Evolutionary conservation across 2,113 vertebrate genomes (phyloP).

Genomic region (Corythornis cristatus): DNA sequence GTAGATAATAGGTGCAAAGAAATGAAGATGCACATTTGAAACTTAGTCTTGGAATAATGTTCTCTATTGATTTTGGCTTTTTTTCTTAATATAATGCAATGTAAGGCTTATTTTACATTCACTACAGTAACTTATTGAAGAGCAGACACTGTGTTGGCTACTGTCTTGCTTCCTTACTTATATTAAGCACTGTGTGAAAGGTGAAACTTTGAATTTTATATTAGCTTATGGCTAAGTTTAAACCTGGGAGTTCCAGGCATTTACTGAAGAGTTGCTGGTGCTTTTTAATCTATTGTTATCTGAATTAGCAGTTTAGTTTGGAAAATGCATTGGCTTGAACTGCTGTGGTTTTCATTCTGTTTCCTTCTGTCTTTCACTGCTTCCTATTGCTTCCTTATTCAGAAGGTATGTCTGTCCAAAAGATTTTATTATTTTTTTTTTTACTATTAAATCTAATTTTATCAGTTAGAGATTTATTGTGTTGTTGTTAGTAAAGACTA

Average conservation of each 20-base stretch:
- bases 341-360: constrained; percentile 77
- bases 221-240: not conserved
- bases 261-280: not conserved
- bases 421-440: not conserved
- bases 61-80: not conserved
- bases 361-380: constrained; percentile 82
- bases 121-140: not conserved
- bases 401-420: constrained; percentile 92
- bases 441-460: not conserved
- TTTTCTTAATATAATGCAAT: not conserved
- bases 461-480: not conserved
- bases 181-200: not conserved
- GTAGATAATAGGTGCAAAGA: not conserved
- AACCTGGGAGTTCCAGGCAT: not conserved
- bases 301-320: not conserved
- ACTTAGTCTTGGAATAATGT: not conserved
- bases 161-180: not conserved
- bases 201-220: not conserved
- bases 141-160: not conserved
- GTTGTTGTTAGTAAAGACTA: not conserved
- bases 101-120: not conserved
- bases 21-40: not conserved
- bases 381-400: constrained; percentile 83
- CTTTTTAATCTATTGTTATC: not conserved
- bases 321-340: constrained; percentile 29